Evolutionary conservation across 2,888 invertebrate genomes (phyloP).

Genomic region (Nebria salina): DNA sequence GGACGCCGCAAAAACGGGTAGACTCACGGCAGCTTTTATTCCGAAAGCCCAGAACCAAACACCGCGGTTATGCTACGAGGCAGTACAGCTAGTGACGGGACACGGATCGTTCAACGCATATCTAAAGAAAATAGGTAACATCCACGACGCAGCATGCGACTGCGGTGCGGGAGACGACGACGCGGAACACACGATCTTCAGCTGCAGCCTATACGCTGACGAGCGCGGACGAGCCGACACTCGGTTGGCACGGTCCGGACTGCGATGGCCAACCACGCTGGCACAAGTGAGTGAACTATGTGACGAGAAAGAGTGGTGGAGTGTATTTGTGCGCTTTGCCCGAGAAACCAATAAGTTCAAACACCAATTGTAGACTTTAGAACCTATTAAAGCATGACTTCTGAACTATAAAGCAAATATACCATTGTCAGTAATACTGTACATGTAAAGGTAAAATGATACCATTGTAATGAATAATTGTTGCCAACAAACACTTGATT

Average conservation of each 20-base stretch:
- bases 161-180: constrained; percentile 49
- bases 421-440: too few relatives aligned
- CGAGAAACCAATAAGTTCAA: not conserved
- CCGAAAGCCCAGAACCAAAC: constrained; percentile 8
- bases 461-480: too few relatives aligned
- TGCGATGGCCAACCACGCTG: not conserved
- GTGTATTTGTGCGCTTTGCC: not conserved
- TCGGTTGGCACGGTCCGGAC: too few relatives aligned
- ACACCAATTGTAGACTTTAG: too few relatives aligned
- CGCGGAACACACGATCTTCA: not conserved
- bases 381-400: too few relatives aligned
- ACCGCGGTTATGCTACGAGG: constrained; percentile 30
- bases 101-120: not conserved
- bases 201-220: not conserved
- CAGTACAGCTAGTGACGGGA: not conserved
- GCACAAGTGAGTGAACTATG: not conserved
- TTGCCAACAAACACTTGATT: too few relatives aligned
- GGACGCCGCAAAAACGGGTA: not conserved
- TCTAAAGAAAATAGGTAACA: constrained; percentile 49
- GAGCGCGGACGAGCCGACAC: not conserved
- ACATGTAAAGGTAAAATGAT: too few relatives aligned
- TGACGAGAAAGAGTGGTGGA: not conserved
- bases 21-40: not conserved
- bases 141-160: constrained; percentile 56
- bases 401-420: too few relatives aligned